Base-by-base conservation (phyloP, 2,888 invertebrate species). In the Drosophila infuscata region DNA sequence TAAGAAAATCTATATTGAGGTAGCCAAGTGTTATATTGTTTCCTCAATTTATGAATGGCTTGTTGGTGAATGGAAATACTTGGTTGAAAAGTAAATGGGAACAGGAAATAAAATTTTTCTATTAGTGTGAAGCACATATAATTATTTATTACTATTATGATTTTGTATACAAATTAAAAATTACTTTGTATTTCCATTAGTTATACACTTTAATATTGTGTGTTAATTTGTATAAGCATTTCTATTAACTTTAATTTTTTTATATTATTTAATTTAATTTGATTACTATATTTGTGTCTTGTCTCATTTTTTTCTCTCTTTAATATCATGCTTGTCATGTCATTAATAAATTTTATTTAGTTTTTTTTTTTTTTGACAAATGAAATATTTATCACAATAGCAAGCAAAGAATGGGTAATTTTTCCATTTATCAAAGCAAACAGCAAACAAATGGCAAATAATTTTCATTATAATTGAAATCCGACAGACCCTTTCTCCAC, bases 391-490 rank as follows among this genome's bases (percentile, higher is more conserved):
- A 60, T 57, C 63, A 59, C 59, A 76, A 76, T 66, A 53, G 36
- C 38, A 52, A 29, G 17, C 20, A 52, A 57, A 72, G 62, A 58
- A 76, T 71, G 52, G 65, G 29, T 54, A 33, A 63, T 33, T 33
- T 33, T 38, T 48, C 17, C 56, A 68, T 72, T 79, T 79, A 64
- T 72, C 68, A 69, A 79, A 68, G 68, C 73, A 64, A 81, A 68
- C 71, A 64, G 54, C 60, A 59, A 75, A 64, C 72, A 70, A 53
- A 70, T 59, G 72, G 63, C 64, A 82, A 78, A 83, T 74, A 81
- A 74, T 85, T 74, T 82, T 70, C 70, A 74, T 70, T 30, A 32
- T 63, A 53, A 61, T 79, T 67, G 54, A 78, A 63, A 71, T 73
- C 70, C 66, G 32, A 32, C 41, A 15, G 1, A 43, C 30, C 15